Conservation (phyloP, 2,888 invertebrate genomes). For the Drosophila kokeensis region DNA sequence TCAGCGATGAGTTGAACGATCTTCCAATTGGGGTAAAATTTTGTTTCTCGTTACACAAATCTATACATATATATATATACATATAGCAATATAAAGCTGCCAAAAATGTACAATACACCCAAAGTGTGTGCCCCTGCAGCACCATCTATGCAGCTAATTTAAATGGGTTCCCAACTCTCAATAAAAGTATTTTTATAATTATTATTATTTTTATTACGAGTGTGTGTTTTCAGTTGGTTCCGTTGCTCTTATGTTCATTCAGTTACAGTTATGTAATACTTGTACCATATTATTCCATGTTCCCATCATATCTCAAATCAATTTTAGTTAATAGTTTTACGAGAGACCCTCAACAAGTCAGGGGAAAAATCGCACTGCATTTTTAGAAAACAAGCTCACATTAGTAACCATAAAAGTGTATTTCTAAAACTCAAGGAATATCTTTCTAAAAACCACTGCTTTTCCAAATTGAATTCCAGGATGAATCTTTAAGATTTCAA, state of each 20-base stretch:
- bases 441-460: background rate
- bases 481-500: background rate
- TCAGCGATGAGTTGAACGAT: constrained; percentile 82
- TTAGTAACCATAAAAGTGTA: background rate
- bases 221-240: background rate
- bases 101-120: background rate
- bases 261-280: background rate
- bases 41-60: constrained; percentile 14
- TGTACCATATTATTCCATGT: background rate
- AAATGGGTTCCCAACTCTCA: background rate
- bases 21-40: constrained; percentile 58
- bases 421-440: background rate
- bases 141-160: background rate
- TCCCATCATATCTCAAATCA: background rate
- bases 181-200: background rate
- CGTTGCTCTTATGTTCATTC: background rate
- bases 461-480: background rate
- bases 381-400: background rate
- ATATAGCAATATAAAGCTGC: background rate
- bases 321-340: background rate
- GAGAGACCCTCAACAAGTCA: background rate
- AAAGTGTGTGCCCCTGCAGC: background rate
- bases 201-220: background rate
- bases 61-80: background rate
- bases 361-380: background rate